Conservation (phyloP, 2,888 invertebrate genomes). For the Rambutsinella grinnellia region DNA sequence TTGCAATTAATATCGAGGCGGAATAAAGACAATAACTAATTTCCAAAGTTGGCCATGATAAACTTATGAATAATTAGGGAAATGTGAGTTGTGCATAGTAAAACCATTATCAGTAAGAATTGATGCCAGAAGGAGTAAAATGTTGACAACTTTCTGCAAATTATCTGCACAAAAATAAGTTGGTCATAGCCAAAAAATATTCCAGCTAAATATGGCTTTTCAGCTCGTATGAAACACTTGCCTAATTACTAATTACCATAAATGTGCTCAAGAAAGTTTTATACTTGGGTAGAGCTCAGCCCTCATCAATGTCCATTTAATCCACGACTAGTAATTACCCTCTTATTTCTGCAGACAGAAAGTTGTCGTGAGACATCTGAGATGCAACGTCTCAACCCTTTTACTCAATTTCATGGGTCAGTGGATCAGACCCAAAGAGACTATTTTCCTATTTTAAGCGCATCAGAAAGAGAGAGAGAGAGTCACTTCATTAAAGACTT, state of each 20-base stretch:
- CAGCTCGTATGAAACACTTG: slow-evolving; percentile 42
- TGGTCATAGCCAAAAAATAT: not conserved
- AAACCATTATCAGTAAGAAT: too few species aligned
- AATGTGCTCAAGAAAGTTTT: too few species aligned
- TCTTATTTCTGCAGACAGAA: not conserved
- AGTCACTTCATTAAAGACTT: not conserved
- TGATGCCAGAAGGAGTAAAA: too few species aligned
- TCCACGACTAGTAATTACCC: slow-evolving; percentile 36
- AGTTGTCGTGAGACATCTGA: slow-evolving; percentile 23
- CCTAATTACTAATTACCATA: slow-evolving; percentile 58
- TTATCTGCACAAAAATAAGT: too few species aligned
- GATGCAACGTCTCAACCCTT: slow-evolving; percentile 25
- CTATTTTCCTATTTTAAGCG: not conserved
- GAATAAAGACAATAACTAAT: too few species aligned
- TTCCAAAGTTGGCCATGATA: too few species aligned
- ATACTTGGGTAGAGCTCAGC: too few species aligned
- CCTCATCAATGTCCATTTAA: slow-evolving; percentile 34
- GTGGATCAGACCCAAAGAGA: slow-evolving; percentile 28
- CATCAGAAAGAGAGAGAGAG: too few species aligned
- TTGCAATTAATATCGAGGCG: too few species aligned
- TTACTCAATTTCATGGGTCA: slow-evolving; percentile 38
- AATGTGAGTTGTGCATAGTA: too few species aligned
- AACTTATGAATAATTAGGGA: too few species aligned
- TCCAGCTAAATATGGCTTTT: slow-evolving; percentile 50
- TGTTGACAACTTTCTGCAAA: too few species aligned